Evolutionary conservation across 2,888 invertebrate species (phyloP).

Genomic region (Selenia dentaria): DNA sequence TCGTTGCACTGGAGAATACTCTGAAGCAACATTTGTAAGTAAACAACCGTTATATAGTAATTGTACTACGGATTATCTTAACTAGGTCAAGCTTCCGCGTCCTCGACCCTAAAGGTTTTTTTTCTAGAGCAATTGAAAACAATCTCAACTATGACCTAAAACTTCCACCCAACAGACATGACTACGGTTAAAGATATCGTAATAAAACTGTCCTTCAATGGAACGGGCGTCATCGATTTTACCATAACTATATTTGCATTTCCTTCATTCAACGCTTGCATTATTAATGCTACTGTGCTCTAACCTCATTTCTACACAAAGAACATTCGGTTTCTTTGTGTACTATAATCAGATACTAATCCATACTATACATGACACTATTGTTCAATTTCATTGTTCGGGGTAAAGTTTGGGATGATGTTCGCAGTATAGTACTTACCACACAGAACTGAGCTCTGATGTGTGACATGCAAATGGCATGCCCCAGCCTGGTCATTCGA

Average conservation of each 20-base stretch:
- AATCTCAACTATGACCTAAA: no score
- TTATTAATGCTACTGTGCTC: constrained; percentile 24
- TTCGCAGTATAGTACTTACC: no score
- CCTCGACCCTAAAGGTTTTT: constrained; percentile 66
- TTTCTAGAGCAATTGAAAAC: constrained; percentile 36
- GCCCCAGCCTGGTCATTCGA: no score
- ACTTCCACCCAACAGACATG: no score
- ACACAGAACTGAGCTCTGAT: no score
- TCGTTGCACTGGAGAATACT: constrained; percentile 65
- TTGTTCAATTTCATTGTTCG: no score
- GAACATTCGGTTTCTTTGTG: constrained; percentile 18
- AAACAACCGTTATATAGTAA: constrained; percentile 32
- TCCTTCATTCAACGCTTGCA: constrained; percentile 33
- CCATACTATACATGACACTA: no score
- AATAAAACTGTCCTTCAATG: constrained; percentile 36
- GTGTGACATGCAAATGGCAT: no score
- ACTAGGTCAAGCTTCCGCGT: constrained; percentile 79
- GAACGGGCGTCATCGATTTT: constrained; percentile 43
- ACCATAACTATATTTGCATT: constrained; percentile 43
- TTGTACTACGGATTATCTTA: constrained; percentile 42
- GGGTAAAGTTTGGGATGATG: no score
- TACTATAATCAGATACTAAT: background rate
- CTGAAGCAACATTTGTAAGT: constrained; percentile 73
- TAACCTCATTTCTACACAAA: constrained; percentile 14
- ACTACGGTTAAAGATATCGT: constrained; percentile 43